Conservation (phyloP, 2,113 vertebrate species). For the Chiloscyllium plagiosum region DNA sequence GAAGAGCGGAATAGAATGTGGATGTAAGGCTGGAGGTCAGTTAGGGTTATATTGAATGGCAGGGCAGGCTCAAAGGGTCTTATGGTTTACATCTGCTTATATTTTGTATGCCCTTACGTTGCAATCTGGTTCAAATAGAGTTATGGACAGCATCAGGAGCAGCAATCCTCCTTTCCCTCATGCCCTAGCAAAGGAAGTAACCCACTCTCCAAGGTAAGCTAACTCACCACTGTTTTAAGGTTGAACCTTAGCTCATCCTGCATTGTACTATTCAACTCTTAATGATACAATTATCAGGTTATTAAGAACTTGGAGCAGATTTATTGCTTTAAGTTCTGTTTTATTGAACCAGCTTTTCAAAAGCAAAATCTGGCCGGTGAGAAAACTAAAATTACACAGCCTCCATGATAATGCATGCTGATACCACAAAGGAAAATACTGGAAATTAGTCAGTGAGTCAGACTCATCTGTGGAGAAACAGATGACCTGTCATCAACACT, state of each 20-base stretch:
- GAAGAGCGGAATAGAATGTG: no score
- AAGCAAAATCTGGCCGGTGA: neutral
- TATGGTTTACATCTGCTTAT: no score
- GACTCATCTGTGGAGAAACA: no score
- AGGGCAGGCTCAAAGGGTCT: no score
- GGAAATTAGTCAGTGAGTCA: no score
- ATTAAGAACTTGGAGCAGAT: neutral
- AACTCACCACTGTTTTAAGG: neutral
- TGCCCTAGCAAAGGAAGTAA: neutral
- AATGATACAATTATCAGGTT: neutral
- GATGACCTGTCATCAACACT: no score
- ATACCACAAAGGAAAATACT: neutral
- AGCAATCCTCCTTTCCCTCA: no score
- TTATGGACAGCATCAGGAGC: neutral
- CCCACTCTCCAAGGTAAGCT: neutral
- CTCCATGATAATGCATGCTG: neutral
- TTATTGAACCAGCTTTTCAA: neutral
- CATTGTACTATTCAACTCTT: neutral
- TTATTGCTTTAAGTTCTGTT: neutral
- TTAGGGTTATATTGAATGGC: no score
- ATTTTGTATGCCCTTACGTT: no score
- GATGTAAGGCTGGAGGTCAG: no score
- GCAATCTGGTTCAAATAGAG: neutral
- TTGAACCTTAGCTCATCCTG: neutral
- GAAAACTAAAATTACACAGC: neutral